phyloP scores from a whole-genome alignment of 1,140 invertebrate genomes.

The Brachionus calyciflorus region DNA sequence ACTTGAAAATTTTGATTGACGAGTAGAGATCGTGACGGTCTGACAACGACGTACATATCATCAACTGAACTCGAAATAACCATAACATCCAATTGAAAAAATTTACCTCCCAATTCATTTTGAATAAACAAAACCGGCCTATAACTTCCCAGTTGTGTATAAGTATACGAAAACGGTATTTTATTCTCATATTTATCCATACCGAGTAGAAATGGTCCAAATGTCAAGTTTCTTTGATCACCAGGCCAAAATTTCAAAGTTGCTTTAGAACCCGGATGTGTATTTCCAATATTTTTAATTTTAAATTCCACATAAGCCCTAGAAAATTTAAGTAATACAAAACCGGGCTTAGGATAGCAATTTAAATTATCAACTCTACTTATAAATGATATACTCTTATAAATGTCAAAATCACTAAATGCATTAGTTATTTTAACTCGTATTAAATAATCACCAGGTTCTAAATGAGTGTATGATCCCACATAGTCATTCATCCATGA shows the following conservation, averaged over 20 bases:
- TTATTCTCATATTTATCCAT: constrained; percentile 17
- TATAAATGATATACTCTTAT: constrained; percentile 7
- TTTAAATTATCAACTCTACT: constrained; percentile 8
- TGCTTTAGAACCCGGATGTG: background rate
- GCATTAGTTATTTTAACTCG: constrained; percentile 21
- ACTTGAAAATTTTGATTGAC: constrained; percentile 17
- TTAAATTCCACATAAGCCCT: constrained; percentile 2
- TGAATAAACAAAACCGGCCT: constrained; percentile 7
- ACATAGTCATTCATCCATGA: background rate
- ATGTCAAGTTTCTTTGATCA: background rate
- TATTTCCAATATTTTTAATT: background rate
- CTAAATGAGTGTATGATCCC: background rate
- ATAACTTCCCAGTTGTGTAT: background rate
- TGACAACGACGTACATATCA: background rate
- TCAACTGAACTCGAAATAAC: constrained; percentile 5
- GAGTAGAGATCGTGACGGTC: background rate
- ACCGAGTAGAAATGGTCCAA: constrained; percentile 7
- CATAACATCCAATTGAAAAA: background rate
- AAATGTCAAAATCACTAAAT: constrained; percentile 17
- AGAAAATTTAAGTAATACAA: background rate
- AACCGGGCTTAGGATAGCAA: background rate
- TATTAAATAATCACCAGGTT: constrained; percentile 1
- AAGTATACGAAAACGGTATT: background rate
- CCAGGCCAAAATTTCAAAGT: constrained; percentile 43
- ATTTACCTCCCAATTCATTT: background rate